These are phyloP conservation scores for Propsilocerus akamusi DNA, from an alignment of 1,140 invertebrate species.

Conservation along the genomic window DNA sequence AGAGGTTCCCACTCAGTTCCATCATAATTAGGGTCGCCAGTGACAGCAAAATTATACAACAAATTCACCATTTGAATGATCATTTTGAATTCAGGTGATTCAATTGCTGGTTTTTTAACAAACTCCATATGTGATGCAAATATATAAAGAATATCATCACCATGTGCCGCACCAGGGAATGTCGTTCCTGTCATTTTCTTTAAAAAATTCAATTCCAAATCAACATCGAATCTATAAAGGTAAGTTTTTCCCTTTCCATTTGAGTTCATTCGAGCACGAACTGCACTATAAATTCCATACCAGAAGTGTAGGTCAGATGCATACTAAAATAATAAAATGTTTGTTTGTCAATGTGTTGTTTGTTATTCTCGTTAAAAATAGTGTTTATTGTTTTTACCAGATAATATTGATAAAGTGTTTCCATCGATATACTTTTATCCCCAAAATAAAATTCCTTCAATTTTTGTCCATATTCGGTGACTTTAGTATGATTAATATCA, in stretches of 20 bases:
- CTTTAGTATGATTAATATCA: not conserved
- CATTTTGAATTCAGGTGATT: constrained; percentile 15
- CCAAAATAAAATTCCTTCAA: constrained; percentile 11
- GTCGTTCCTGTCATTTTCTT: constrained; percentile 5
- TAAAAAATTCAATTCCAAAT: constrained; percentile 12
- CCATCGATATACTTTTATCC: not conserved
- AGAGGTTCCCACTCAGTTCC: constrained; percentile 6
- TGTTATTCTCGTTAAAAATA: no score
- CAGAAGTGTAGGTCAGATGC: constrained; percentile 19
- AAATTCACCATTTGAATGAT: constrained; percentile 28
- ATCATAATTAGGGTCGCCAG: constrained; percentile 21
- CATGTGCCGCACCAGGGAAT: constrained; percentile 32
- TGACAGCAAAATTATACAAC: constrained; percentile 25
- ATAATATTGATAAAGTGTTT: constrained; percentile 14
- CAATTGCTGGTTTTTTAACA: constrained; percentile 18
- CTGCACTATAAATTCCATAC: constrained; percentile 22
- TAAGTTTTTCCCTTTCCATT: constrained; percentile 22
- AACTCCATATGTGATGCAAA: constrained; percentile 32
- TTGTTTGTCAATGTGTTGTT: no score
- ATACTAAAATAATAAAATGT: no score
- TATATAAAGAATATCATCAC: constrained; percentile 42
- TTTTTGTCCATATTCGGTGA: constrained; percentile 6
- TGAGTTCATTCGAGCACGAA: constrained; percentile 14
- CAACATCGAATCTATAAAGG: constrained; percentile 26
- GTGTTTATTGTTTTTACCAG: no score